Evolutionary conservation across 2,888 invertebrate genomes (phyloP).

Genomic region (Phortica magna): DNA sequence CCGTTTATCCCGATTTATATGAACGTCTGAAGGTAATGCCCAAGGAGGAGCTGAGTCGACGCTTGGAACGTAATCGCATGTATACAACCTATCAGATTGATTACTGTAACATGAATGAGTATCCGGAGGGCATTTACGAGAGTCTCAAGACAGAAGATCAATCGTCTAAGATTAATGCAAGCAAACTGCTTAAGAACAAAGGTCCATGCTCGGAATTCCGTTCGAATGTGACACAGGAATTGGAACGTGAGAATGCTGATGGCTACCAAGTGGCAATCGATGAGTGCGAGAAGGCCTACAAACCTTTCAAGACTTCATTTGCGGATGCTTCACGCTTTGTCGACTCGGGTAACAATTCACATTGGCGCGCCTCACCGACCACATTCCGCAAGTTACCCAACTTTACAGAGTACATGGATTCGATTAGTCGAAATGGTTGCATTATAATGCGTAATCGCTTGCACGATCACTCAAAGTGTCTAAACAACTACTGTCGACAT

Average conservation of each 20-base stretch:
- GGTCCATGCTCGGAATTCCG: constrained; percentile 70
- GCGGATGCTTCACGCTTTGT: constrained; percentile 65
- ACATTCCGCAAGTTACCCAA: constrained; percentile 65
- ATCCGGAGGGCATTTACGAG: constrained; percentile 73
- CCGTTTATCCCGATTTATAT: constrained; percentile 80
- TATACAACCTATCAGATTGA: constrained; percentile 82
- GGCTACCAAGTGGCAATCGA: constrained; percentile 50
- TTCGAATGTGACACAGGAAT: constrained; percentile 64
- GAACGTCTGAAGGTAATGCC: constrained; percentile 79
- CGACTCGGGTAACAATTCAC: constrained; percentile 68
- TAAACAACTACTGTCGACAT: constrained; percentile 71
- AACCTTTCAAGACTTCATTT: constrained; percentile 70
- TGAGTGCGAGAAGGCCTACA: constrained; percentile 65
- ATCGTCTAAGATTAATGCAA: constrained; percentile 55
- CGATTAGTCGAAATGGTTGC: constrained; percentile 75
- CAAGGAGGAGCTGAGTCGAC: constrained; percentile 78
- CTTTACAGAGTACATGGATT: constrained; percentile 76
- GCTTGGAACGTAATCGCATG: constrained; percentile 80
- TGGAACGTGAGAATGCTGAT: constrained; percentile 54
- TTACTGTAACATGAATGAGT: constrained; percentile 77
- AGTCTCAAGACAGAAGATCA: constrained; percentile 63
- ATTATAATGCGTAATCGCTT: constrained; percentile 73
- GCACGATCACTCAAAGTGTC: constrained; percentile 74
- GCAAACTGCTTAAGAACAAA: constrained; percentile 57
- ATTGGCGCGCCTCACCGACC: constrained; percentile 64